These are phyloP conservation scores for Pycnomerus fuliginosus DNA, from an alignment of 2,888 invertebrate species.

Conservation along the genomic window DNA sequence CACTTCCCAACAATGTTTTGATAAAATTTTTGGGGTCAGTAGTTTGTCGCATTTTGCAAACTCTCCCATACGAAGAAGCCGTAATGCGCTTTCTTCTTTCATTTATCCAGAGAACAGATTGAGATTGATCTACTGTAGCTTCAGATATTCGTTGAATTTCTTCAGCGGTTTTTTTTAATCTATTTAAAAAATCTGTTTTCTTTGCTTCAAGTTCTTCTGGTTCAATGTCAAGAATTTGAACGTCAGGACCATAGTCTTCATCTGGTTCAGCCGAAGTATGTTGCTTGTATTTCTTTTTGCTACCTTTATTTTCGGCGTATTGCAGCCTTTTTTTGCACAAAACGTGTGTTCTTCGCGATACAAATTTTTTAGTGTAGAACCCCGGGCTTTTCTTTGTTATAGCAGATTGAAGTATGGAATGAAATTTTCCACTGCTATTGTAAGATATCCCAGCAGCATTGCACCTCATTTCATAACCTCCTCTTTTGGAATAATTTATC, in stretches of 20 bases:
- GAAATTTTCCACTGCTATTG: conserved; percentile 1
- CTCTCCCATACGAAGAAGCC: conserved; percentile 11
- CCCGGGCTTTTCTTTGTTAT: conserved; percentile 4
- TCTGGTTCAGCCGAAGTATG: conserved; percentile 4
- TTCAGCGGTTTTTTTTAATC: conserved; percentile 4
- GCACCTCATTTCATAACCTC: conserved; percentile 37
- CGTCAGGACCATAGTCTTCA: conserved; percentile 7
- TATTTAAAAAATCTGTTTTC: neutral
- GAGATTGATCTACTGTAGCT: conserved; percentile 1
- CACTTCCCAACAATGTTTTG: neutral
- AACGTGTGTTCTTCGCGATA: neutral
- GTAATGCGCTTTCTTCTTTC: conserved; percentile 12
- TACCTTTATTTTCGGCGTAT: neutral
- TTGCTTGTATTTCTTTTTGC: neutral
- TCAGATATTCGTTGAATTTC: neutral
- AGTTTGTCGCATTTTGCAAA: conserved; percentile 1
- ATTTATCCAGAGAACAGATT: conserved; percentile 1
- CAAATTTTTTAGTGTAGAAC: conserved; percentile 4
- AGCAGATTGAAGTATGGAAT: conserved; percentile 1
- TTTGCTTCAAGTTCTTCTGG: conserved; percentile 1
- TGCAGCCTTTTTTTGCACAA: neutral
- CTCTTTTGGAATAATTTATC: conserved; percentile 33
- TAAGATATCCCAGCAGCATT: conserved; percentile 28
- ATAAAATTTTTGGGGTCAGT: conserved; percentile 1
- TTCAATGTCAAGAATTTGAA: neutral